Evolutionary conservation across 2,888 invertebrate species (phyloP), one percentile per base, ranked within the genome.

Genomic region (Hololepta plana): DNA sequence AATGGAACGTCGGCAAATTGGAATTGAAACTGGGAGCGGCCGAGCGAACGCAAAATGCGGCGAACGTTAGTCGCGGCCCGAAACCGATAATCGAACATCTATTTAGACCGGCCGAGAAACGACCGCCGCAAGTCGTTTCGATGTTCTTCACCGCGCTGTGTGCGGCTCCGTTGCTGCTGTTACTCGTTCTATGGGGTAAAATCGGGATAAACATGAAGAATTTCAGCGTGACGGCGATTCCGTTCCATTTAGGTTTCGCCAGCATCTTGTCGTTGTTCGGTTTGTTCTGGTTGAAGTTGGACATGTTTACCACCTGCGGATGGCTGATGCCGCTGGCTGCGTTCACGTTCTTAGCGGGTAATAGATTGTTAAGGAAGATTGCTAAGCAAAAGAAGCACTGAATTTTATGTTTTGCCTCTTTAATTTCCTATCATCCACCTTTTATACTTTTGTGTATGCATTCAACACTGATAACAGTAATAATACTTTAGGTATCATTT

Each of bases 221-320:
- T 52, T 77, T 93, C 47, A 79, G 81, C 7, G 48, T 77, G 29
- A 74, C 76, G 49, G 77, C 88, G n/a, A 50, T 91, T 23, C 64
- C 80, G 20, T 98, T 98, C 62, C 96, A 96, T 53, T 39, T 74
- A 3, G 84, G 91, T 30, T 67, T 96, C 20, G 87, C 76, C 50
- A 82, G 66, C 14, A 88, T 93, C 30, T 76, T 96, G 45, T 65
- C 62, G 1, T 67, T 98, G 28, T 96, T 93, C 60, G 74, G 70
- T 27, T 55, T 80, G 43, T 90, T 98, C 61, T 98, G 95, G 93
- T 57, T 90, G 40, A 67, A 76, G 47, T 62, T 96, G 41, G 76
- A 88, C 47, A 98, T 98, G 96, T 98, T 98, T 62, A 73, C 79
- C 38, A 93, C 96, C 10, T 61, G 91, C 42, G 79, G 87, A 40